A percentile compares a stretch with the other conserved stretches of the same genome.
Evolutionary conservation across 1,140 invertebrate genomes (phyloP).

Genomic region (Anadara kagoshimensis): DNA sequence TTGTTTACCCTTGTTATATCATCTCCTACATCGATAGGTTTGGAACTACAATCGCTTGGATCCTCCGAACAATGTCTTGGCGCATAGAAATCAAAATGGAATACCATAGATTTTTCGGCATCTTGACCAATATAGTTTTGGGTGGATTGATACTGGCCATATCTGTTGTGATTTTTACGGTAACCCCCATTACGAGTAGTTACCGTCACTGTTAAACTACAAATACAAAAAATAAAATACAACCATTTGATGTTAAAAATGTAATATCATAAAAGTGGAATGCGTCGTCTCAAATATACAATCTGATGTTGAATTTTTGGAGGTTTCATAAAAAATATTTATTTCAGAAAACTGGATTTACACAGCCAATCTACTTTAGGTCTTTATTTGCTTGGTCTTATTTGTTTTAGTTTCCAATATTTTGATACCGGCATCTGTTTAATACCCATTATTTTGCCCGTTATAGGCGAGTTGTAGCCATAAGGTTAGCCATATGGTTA

Average conservation of each 20-base stretch:
- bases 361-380: too few relatives aligned
- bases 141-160: background rate
- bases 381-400: too few relatives aligned
- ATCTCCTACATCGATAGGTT: background rate
- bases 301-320: too few relatives aligned
- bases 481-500: too few relatives aligned
- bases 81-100: slow-evolving; percentile 7
- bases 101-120: slow-evolving; percentile 9
- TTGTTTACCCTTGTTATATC: background rate
- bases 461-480: too few relatives aligned
- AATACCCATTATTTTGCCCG: too few relatives aligned
- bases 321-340: too few relatives aligned
- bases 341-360: too few relatives aligned
- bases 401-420: too few relatives aligned
- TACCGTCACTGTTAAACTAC: background rate
- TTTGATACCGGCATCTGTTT: too few relatives aligned
- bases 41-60: background rate
- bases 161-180: background rate
- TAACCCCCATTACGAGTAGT: slow-evolving; percentile 3
- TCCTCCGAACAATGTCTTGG: background rate
- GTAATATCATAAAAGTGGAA: background rate
- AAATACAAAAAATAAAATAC: background rate
- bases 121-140: background rate
- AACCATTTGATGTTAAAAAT: background rate
- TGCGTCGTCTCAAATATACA: too few relatives aligned